These are phyloP conservation scores for Pseudorasbora parva DNA, from an alignment of 2,113 vertebrate species.

Conservation along the genomic window DNA sequence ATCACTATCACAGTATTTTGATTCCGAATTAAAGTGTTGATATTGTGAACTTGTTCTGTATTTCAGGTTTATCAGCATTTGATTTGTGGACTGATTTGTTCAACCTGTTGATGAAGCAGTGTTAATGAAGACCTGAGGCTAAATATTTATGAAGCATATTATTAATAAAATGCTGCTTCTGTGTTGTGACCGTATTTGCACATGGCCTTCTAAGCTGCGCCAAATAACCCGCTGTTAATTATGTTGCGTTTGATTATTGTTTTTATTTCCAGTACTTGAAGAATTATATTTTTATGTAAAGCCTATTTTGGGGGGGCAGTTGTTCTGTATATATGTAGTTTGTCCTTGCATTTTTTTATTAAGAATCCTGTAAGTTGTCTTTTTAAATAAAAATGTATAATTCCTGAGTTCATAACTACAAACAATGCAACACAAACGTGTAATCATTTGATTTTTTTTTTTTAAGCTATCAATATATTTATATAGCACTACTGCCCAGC, in stretches of 20 bases:
- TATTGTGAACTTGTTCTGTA: not conserved
- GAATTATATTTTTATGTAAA: slow-evolving; percentile 55
- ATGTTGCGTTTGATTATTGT: slow-evolving; percentile 1
- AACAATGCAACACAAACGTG: not conserved
- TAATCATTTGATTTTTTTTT: not conserved
- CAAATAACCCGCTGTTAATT: not conserved
- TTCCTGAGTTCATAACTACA: slow-evolving; percentile 13
- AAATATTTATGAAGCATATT: slow-evolving; percentile 30
- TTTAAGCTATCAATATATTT: not conserved
- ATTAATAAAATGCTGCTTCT: slow-evolving; percentile 23
- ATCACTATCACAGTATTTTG: slow-evolving; percentile 22
- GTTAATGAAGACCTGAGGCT: slow-evolving; percentile 19
- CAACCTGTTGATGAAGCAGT: not conserved
- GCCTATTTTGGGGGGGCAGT: slow-evolving; percentile 34
- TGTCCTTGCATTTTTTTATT: slow-evolving; percentile 29
- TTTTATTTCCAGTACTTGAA: slow-evolving; percentile 38
- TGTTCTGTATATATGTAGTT: slow-evolving; percentile 41
- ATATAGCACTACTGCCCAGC: not conserved
- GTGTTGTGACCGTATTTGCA: slow-evolving; percentile 19
- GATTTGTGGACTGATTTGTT: not conserved
- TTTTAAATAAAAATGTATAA: slow-evolving; percentile 52
- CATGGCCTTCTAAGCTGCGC: slow-evolving; percentile 53
- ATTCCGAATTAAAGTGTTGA: slow-evolving; percentile 22
- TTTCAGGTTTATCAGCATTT: not conserved
- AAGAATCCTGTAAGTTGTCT: slow-evolving; percentile 41